These are phyloP conservation scores for Nerophis lumbriciformis DNA, from an alignment of 2,113 vertebrate genomes.

Conservation along the genomic window DNA sequence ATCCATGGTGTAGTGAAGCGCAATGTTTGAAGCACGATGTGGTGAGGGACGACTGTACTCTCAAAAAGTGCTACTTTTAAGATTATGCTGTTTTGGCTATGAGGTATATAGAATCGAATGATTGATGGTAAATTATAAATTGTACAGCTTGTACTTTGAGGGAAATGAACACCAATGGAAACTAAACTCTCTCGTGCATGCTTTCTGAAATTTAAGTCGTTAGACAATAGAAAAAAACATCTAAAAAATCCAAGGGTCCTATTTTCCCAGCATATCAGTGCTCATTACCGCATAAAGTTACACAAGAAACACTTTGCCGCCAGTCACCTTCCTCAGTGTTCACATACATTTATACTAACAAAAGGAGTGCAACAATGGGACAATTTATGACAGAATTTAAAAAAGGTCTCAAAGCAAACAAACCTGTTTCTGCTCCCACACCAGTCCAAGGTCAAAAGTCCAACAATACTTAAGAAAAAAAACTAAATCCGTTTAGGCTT, in stretches of 20 bases:
- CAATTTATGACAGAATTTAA: constrained; percentile 7
- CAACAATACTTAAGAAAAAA: constrained; percentile 31
- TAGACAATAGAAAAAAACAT: background rate
- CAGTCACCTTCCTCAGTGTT: constrained; percentile 1
- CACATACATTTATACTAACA: background rate
- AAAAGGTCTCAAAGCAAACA: constrained; percentile 61
- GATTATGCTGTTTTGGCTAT: background rate
- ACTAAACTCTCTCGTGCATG: no score
- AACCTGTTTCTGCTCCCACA: constrained; percentile 60
- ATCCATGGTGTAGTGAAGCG: no score
- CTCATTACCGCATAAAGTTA: constrained; percentile 17
- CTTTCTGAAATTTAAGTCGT: background rate
- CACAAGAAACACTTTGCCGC: background rate
- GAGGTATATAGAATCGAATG: no score
- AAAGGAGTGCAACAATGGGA: background rate
- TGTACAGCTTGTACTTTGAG: no score
- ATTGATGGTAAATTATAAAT: no score
- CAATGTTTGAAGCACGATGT: no score
- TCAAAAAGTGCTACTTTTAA: no score
- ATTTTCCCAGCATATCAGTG: background rate
- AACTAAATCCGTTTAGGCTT: constrained; percentile 35
- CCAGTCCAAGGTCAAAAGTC: constrained; percentile 62
- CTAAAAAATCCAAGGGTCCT: background rate
- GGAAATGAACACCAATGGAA: no score
- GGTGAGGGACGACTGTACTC: no score